Conservation (phyloP, 2,888 invertebrate genomes). For the Lepidochitona cinerea region DNA sequence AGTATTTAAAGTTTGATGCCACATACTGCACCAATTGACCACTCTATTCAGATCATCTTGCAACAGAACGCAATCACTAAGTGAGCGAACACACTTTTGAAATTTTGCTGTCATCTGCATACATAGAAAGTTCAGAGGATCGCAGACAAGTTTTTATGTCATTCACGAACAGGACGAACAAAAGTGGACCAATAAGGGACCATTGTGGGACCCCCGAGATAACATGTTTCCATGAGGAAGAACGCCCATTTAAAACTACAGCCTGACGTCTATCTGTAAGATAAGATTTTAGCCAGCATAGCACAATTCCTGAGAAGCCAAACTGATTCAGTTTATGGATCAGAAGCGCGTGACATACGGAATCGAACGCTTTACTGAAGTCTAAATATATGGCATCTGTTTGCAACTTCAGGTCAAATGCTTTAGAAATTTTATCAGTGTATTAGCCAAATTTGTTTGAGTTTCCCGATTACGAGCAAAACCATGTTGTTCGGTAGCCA, state of each 20-base stretch:
- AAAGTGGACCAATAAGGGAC: not conserved
- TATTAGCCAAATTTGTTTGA: not conserved
- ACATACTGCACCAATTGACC: not conserved
- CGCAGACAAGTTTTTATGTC: not conserved
- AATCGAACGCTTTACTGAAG: not conserved
- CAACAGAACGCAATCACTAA: not conserved
- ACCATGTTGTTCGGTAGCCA: not conserved
- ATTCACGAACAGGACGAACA: slow-evolving; percentile 2
- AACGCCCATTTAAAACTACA: not conserved
- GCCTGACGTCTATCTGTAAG: not conserved
- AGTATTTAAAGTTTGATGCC: not conserved
- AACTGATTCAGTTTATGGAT: not conserved
- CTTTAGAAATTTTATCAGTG: not conserved
- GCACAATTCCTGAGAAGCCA: not conserved
- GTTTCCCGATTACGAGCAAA: not conserved
- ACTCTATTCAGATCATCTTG: not conserved
- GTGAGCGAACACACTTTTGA: not conserved
- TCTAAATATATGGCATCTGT: not conserved
- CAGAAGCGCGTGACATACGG: not conserved
- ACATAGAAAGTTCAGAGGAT: not conserved
- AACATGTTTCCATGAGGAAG: not conserved
- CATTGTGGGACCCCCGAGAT: slow-evolving; percentile 1
- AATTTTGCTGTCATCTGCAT: slow-evolving; percentile 3
- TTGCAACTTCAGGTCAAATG: not conserved
- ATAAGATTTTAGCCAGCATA: not conserved